Evolutionary conservation across 2,113 vertebrate genomes (phyloP).

Genomic region (Gila orcuttii): DNA sequence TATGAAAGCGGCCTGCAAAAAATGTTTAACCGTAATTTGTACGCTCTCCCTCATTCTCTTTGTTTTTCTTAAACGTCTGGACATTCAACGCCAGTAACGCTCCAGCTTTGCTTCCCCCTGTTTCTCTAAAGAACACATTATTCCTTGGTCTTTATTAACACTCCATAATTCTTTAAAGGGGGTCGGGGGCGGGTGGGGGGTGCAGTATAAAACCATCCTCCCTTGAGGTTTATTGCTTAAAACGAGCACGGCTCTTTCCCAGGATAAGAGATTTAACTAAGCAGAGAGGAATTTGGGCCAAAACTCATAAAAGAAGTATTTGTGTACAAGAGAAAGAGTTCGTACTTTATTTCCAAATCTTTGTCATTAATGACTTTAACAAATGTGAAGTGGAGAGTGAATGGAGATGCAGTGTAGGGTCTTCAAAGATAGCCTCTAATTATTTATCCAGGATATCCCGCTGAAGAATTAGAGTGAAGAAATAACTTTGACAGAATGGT

Average conservation of each 20-base stretch:
- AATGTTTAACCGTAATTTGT: slow-evolving; percentile 32
- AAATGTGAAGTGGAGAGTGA: slow-evolving; percentile 76
- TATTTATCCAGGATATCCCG: slow-evolving; percentile 80
- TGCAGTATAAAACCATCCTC: slow-evolving; percentile 68
- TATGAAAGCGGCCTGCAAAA: slow-evolving; percentile 36
- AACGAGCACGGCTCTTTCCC: slow-evolving; percentile 74
- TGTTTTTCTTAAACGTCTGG: slow-evolving; percentile 49
- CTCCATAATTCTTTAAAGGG: slow-evolving; percentile 67
- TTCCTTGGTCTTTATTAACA: slow-evolving; percentile 73
- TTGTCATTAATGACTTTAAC: slow-evolving; percentile 84
- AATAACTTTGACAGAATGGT: slow-evolving; percentile 73
- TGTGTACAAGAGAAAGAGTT: slow-evolving; percentile 78
- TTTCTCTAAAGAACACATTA: slow-evolving; percentile 65
- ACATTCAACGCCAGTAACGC: slow-evolving; percentile 44
- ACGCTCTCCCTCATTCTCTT: slow-evolving; percentile 30
- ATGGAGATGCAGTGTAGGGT: slow-evolving; percentile 66
- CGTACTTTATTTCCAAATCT: slow-evolving; percentile 71
- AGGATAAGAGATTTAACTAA: slow-evolving; percentile 74
- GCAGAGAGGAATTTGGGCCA: slow-evolving; percentile 75
- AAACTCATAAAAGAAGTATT: slow-evolving; percentile 77
- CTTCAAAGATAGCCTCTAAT: slow-evolving; percentile 78
- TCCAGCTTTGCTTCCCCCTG: slow-evolving; percentile 56
- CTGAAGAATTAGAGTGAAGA: slow-evolving; percentile 75
- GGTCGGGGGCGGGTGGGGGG: slow-evolving; percentile 38
- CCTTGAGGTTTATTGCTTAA: slow-evolving; percentile 75